Evolutionary conservation across 2,888 invertebrate genomes (phyloP).

Genomic region (Trachelus tabidus): DNA sequence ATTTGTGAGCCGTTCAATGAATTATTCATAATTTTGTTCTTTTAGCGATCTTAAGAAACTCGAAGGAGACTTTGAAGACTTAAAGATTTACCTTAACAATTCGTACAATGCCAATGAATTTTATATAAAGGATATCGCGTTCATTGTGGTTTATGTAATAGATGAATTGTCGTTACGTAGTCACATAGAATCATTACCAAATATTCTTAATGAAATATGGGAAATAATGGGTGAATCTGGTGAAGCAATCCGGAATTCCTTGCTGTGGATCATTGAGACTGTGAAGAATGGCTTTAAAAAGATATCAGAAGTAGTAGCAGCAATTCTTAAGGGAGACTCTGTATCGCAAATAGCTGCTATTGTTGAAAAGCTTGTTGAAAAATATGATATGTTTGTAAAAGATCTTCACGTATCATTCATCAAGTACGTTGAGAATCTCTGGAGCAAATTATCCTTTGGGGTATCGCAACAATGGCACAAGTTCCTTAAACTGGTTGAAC

Average conservation of each 20-base stretch:
- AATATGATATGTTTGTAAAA: conserved; percentile 83
- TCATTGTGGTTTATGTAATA: conserved; percentile 75
- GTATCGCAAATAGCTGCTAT: conserved; percentile 77
- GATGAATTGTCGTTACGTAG: conserved; percentile 83
- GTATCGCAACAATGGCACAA: conserved; percentile 79
- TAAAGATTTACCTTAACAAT: conserved; percentile 78
- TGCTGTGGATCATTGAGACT: conserved; percentile 79
- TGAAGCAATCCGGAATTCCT: conserved; percentile 79
- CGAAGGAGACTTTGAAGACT: conserved; percentile 77
- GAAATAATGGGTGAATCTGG: conserved; percentile 89
- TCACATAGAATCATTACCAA: conserved; percentile 82
- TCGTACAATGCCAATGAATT: conserved; percentile 87
- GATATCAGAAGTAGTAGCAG: conserved; percentile 76
- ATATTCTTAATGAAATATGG: conserved; percentile 85
- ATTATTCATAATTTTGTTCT: conserved; percentile 6
- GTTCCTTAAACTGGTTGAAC: conserved; percentile 79
- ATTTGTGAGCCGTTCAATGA: neutral
- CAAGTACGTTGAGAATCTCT: conserved; percentile 80
- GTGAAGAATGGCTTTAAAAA: conserved; percentile 79
- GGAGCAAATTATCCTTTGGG: conserved; percentile 75
- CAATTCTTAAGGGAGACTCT: conserved; percentile 80
- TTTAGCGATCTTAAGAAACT: conserved; percentile 75
- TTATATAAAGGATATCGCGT: conserved; percentile 82
- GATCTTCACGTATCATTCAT: conserved; percentile 78
- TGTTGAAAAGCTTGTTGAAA: conserved; percentile 77